These are phyloP conservation scores for Scaptomyza pallida DNA, from an alignment of 1,140 invertebrate genomes.

Conservation along the genomic window DNA sequence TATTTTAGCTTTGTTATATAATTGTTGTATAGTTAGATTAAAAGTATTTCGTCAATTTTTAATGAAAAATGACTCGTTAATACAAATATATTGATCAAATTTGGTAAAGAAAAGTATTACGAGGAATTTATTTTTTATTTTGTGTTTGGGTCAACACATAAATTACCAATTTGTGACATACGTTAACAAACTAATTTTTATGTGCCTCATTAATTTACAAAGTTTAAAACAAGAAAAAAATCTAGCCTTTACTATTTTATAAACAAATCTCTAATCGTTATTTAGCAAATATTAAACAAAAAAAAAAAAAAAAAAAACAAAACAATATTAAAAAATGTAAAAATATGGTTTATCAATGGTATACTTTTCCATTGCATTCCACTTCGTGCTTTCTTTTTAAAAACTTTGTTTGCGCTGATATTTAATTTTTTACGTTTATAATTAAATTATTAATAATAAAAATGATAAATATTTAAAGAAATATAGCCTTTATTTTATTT, in stretches of 20 bases:
- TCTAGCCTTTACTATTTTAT: not conserved
- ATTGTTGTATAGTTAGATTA: slow-evolving; percentile 40
- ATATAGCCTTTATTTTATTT: slow-evolving; percentile 36
- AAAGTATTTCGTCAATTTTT: slow-evolving; percentile 17
- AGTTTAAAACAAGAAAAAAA: slow-evolving; percentile 14
- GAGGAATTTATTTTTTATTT: slow-evolving; percentile 39
- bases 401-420: slow-evolving; percentile 34
- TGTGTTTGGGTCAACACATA: slow-evolving; percentile 19
- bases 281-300: too few species aligned
- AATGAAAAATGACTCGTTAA: slow-evolving; percentile 24
- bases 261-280: not conserved
- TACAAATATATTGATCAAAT: slow-evolving; percentile 13
- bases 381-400: slow-evolving; percentile 31
- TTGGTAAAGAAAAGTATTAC: slow-evolving; percentile 74
- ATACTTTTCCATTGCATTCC: slow-evolving; percentile 33
- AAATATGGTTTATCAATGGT: slow-evolving; percentile 17
- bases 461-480: slow-evolving; percentile 64
- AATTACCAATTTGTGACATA: slow-evolving; percentile 18
- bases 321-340: not conserved
- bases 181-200: slow-evolving; percentile 67
- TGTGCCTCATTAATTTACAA: slow-evolving; percentile 74
- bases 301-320: too few species aligned
- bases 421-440: slow-evolving; percentile 51
- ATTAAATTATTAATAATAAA: slow-evolving; percentile 53
- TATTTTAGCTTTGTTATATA: slow-evolving; percentile 66